These are phyloP conservation scores for Phortica variegata DNA, from an alignment of 1,140 invertebrate genomes.

Conservation along the genomic window DNA sequence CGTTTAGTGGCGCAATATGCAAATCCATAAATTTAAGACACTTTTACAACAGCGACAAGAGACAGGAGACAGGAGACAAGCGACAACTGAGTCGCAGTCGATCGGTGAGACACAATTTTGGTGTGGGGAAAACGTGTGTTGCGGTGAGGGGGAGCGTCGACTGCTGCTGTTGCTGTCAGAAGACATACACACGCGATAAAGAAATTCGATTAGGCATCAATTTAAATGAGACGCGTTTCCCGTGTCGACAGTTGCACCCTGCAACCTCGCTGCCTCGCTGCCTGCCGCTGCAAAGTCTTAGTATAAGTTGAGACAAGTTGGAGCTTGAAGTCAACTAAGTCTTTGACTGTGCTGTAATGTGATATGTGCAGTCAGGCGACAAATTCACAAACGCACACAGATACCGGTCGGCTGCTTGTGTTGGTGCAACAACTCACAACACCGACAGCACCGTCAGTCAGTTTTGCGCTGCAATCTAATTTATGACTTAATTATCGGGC, in stretches of 20 bases:
- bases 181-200: conserved; percentile 55
- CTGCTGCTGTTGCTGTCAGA: conserved; percentile 6
- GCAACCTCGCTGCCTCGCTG: conserved; percentile 7
- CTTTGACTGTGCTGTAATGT: conserved; percentile 49
- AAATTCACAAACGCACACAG: too few relatives aligned
- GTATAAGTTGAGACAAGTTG: not conserved
- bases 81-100: too few relatives aligned
- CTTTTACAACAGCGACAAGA: not conserved
- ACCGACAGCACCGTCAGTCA: conserved; percentile 21
- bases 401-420: too few relatives aligned
- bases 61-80: too few relatives aligned
- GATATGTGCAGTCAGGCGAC: conserved; percentile 24
- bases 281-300: not conserved
- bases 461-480: conserved; percentile 50
- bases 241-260: not conserved
- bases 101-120: too few relatives aligned
- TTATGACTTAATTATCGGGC: conserved; percentile 58
- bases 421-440: conserved; percentile 23
- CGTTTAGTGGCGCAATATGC: conserved; percentile 51
- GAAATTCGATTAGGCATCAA: conserved; percentile 56
- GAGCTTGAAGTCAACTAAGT: conserved; percentile 29
- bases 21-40: conserved; percentile 42
- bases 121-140: too few relatives aligned
- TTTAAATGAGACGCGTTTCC: conserved; percentile 50
- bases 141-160: too few relatives aligned